These are phyloP conservation scores for Melitaea cinxia DNA, from an alignment of 1,140 invertebrate genomes.

Conservation along the genomic window DNA sequence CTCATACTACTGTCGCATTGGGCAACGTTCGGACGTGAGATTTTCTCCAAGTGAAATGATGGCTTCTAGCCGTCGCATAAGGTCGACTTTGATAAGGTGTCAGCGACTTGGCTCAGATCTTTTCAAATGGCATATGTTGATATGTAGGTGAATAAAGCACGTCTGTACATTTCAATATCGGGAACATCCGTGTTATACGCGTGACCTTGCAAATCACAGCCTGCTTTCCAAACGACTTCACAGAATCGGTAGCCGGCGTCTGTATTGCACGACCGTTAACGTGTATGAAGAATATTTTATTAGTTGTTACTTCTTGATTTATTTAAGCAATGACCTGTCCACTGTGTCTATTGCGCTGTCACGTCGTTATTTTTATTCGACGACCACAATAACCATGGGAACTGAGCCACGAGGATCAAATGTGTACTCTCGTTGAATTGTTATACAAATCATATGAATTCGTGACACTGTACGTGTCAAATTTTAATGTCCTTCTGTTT, in stretches of 20 bases:
- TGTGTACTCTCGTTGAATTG: slow-evolving; percentile 33
- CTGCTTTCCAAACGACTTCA: slow-evolving; percentile 81
- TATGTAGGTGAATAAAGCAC: slow-evolving; percentile 81
- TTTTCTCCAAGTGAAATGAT: slow-evolving; percentile 62
- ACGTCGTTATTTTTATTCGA: slow-evolving; percentile 58
- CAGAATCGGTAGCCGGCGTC: slow-evolving; percentile 74
- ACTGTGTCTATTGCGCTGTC: slow-evolving; percentile 51
- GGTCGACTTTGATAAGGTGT: slow-evolving; percentile 51
- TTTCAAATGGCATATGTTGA: slow-evolving; percentile 77
- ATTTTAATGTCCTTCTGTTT: slow-evolving; percentile 31
- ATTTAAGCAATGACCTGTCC: slow-evolving; percentile 68
- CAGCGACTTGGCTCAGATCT: slow-evolving; percentile 59
- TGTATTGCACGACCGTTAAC: slow-evolving; percentile 70
- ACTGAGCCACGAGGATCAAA: slow-evolving; percentile 44
- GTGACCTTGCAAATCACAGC: slow-evolving; percentile 81
- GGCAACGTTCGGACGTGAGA: slow-evolving; percentile 63
- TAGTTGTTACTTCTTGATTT: slow-evolving; percentile 71
- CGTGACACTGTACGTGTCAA: slow-evolving; percentile 23
- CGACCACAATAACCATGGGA: slow-evolving; percentile 53
- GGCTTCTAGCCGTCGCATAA: slow-evolving; percentile 55
- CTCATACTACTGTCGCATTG: slow-evolving; percentile 79
- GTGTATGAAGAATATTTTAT: slow-evolving; percentile 78
- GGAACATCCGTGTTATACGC: slow-evolving; percentile 81
- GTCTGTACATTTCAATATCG: slow-evolving; percentile 81
- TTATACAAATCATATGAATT: slow-evolving; percentile 38